Evolutionary conservation across 1,140 invertebrate genomes (phyloP).

Genomic region (Dryas iulia): DNA sequence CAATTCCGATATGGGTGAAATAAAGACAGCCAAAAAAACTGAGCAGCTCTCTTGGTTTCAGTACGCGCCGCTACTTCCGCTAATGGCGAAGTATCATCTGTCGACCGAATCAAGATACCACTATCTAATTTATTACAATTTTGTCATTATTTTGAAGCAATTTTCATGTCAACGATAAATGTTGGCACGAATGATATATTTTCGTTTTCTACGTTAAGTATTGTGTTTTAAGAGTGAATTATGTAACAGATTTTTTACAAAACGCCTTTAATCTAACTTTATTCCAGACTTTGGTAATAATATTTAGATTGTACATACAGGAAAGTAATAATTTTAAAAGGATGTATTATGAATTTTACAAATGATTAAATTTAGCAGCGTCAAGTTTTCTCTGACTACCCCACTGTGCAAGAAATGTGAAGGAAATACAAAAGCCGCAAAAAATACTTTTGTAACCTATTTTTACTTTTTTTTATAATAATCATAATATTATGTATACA

Average conservation of each 20-base stretch:
- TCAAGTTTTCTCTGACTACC: too few species aligned
- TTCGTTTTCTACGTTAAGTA: neutral
- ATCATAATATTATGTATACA: too few species aligned
- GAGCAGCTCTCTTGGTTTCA: constrained; percentile 34
- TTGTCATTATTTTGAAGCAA: constrained; percentile 37
- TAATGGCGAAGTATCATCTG: constrained; percentile 47
- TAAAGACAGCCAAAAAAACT: constrained; percentile 49
- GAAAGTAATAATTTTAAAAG: too few species aligned
- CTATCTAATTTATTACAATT: constrained; percentile 49
- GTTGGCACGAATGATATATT: constrained; percentile 28
- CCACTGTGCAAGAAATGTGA: too few species aligned
- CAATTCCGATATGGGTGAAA: constrained; percentile 66
- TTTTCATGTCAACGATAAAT: constrained; percentile 43
- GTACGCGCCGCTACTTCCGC: constrained; percentile 57
- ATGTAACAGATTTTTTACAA: neutral
- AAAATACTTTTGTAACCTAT: too few species aligned
- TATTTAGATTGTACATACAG: too few species aligned
- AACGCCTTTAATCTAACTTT: too few species aligned
- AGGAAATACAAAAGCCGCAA: too few species aligned
- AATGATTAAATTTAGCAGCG: too few species aligned
- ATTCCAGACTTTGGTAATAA: too few species aligned
- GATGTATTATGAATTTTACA: too few species aligned
- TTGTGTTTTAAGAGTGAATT: neutral
- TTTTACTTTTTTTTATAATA: too few species aligned
- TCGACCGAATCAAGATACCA: constrained; percentile 35